Base-by-base conservation (phyloP, 2,113 vertebrate genomes). In the Damaliscus lunatus region DNA sequence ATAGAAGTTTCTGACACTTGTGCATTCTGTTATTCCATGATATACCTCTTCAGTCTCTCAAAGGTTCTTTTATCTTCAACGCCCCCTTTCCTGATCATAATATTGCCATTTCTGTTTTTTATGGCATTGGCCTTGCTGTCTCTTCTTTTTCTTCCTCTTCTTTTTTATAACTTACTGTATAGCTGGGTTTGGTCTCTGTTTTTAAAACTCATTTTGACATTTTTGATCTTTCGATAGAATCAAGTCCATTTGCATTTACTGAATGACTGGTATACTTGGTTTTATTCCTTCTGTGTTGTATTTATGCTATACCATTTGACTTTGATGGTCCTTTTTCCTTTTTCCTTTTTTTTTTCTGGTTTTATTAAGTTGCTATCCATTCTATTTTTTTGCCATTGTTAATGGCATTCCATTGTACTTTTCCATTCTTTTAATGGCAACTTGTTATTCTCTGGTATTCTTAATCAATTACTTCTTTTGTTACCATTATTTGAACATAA, bases 341-440 rank as follows among this genome's bases (percentile, higher is more conserved):
- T 84, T 78, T 43, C 43, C 43, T 43, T 62, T 36, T 19, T 31
- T 57, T 96, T 80, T n/a, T 16, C 52, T 64, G 31, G 6, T 71
- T 92, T 92, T 91, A 78, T 52, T n/a, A 92, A 88, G 27, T 88
- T 77, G 53, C 19, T 64, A 77, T 64, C 25, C 52, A 46, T 74
- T 81, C 52, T 25, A 13, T 55, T 55, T 74, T 82, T 94, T 83
- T 82, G 48, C 15, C 64, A 50, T 96, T 55, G 48, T n/a, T 78
- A 88, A 64, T 88, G 78, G 78, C 86, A 46, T 87, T 88, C 21
- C 19, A 13, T 25, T 43, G 36, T 77, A 59, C 3, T 67, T 90
- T 92, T 55, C 74, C 27, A 64, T 83, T 91, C 82, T 91, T 67
- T 96, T 94, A 94, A 80, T 59, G 64, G 40, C 23, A 97, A 21